Evolutionary conservation across 2,113 vertebrate genomes (phyloP), one percentile per base, ranked within the genome.

Genomic region (Archocentrus centrarchus): DNA sequence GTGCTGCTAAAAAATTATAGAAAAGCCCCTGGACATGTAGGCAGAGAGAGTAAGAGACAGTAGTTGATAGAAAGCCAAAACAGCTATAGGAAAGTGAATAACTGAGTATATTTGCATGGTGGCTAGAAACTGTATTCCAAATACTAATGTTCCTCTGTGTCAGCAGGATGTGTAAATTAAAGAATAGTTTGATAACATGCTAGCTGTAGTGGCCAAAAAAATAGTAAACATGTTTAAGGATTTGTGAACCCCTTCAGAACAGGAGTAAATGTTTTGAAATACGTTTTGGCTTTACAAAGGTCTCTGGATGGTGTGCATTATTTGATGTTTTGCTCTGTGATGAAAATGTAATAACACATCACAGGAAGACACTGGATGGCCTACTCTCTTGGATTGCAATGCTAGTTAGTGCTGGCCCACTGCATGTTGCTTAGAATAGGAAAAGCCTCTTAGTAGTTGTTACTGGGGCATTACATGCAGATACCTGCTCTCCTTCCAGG

Each of bases 401-500:
- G 77, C 35, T 82, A 41, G 68, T 83, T 75, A 18, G 53, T 63
- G 79, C 35, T 82, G 39, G 60, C 84, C 63, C 61, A 79, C 44
- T 85, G 63, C 62, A 75, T 90, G 84, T 81, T 92, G 87, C 92
- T 63, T 64, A 89, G 89, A 94, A 93, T 88, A 91, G 91, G 84
- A 91, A 94, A 95, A 93, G 89, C 93, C 88, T 93, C 92, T 95
- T 94, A 96, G 91, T 82, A n/a, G 77, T 73, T 82, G 79, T 85
- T 85, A 85, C 59, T 41, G 80, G 82, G 58, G 83, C 37, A 89
- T 90, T 90, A 91, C 53, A 61, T 79, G 47, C 70, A 76, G 58
- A 77, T 87, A 87, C 83, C 79, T 91, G 78, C 89, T 91, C 86
- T 87, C 62, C 75, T 82, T 79, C 59, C 77, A 18, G 79, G 11